These are phyloP conservation scores for Pandion haliaetus DNA, from an alignment of 2,113 vertebrate genomes.

Conservation along the genomic window DNA sequence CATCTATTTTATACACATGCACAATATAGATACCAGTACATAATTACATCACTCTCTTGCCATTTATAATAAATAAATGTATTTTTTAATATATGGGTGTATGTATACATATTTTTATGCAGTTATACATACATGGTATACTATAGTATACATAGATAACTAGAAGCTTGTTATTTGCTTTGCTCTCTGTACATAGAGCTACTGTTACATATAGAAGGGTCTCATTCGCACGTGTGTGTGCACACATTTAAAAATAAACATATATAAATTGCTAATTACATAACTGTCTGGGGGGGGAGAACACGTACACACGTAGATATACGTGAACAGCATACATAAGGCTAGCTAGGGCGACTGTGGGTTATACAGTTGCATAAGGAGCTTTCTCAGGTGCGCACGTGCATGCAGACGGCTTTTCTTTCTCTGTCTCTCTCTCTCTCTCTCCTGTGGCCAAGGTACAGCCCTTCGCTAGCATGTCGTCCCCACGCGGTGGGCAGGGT, in stretches of 20 bases:
- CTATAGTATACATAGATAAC: too few relatives aligned
- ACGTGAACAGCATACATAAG: not conserved
- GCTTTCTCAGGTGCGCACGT: too few relatives aligned
- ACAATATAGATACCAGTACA: too few relatives aligned
- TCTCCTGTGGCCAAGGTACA: not conserved
- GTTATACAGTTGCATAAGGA: too few relatives aligned
- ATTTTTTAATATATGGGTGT: not conserved
- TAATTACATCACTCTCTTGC: not conserved
- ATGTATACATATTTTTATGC: not conserved
- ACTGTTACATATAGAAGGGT: not conserved
- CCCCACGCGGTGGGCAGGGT: not conserved
- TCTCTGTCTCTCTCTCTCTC: too few relatives aligned
- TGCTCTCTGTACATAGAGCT: not conserved
- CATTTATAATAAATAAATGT: not conserved
- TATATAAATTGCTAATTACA: too few relatives aligned
- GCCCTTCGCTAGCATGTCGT: too few relatives aligned
- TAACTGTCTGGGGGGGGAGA: not conserved
- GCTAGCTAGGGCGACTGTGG: not conserved
- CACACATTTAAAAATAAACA: not conserved
- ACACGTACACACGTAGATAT: too few relatives aligned
- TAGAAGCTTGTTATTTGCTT: not conserved
- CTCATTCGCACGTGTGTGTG: too few relatives aligned
- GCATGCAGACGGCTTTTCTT: too few relatives aligned
- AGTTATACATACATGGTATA: not conserved
- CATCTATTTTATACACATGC: too few relatives aligned